Evolutionary conservation across 1,140 invertebrate genomes (phyloP).

Genomic region (Magallana gigas): DNA sequence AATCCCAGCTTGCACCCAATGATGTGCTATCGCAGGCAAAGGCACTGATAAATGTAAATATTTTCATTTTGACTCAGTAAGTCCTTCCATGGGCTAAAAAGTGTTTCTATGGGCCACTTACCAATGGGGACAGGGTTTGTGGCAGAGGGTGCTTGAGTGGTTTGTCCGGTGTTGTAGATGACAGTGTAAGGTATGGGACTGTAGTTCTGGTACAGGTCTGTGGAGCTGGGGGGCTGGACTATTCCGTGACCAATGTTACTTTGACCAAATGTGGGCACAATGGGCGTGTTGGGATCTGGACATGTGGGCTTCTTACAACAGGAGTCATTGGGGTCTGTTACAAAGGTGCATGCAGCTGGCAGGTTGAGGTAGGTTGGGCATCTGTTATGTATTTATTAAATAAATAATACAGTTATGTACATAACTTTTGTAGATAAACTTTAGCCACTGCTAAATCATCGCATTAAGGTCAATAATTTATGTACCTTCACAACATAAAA

Average conservation of each 20-base stretch:
- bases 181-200: constrained; percentile 55
- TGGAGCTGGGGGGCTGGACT: constrained; percentile 60
- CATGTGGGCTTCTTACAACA: constrained; percentile 65
- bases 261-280: constrained; percentile 60
- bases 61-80: too few species aligned
- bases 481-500: too few species aligned
- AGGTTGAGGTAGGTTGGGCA: constrained; percentile 64
- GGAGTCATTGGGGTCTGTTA: constrained; percentile 60
- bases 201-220: constrained; percentile 57
- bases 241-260: constrained; percentile 60
- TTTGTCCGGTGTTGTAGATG: constrained; percentile 46
- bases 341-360: constrained; percentile 53
- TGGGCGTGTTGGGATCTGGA: constrained; percentile 51
- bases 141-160: constrained; percentile 33
- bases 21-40: too few species aligned
- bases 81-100: too few species aligned
- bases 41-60: too few species aligned
- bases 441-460: too few species aligned
- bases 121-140: constrained; percentile 31
- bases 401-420: background rate
- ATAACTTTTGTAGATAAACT: background rate
- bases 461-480: too few species aligned
- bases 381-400: constrained; percentile 44
- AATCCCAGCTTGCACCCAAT: too few species aligned
- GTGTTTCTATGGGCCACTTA: background rate